A percentile compares a stretch with the other conserved stretches of the same genome.
These are phyloP conservation scores for Oreotragus oreotragus DNA, from an alignment of 2,113 vertebrate species.

Conservation along the genomic window DNA sequence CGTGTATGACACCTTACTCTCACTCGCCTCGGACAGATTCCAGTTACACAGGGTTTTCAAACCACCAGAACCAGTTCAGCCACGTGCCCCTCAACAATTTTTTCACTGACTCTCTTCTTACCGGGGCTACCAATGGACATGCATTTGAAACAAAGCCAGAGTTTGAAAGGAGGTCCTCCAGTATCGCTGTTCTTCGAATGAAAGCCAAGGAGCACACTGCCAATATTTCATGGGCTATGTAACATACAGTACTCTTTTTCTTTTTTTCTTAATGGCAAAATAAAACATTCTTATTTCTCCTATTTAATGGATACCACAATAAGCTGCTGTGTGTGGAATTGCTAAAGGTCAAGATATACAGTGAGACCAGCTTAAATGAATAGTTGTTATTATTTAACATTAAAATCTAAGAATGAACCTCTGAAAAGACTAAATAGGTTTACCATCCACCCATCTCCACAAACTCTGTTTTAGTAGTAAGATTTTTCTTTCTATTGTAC, in stretches of 20 bases:
- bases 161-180: conserved; percentile 96
- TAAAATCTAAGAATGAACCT: conserved; percentile 76
- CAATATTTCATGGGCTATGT: conserved; percentile 99
- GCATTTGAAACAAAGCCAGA: conserved; percentile 97
- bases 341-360: conserved; percentile 81
- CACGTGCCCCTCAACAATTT: conserved; percentile 97
- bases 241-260: conserved; percentile 77
- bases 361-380: conserved; percentile 79
- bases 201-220: conserved; percentile 98
- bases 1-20: conserved; percentile 94
- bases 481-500: conserved; percentile 75
- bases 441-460: conserved; percentile 72
- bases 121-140: conserved; percentile 87
- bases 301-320: conserved; percentile 85
- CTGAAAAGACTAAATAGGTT: conserved; percentile 75
- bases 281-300: conserved; percentile 77
- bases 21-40: conserved; percentile 93
- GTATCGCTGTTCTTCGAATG: conserved; percentile 98
- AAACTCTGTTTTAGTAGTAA: conserved; percentile 77
- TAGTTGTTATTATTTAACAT: conserved; percentile 83
- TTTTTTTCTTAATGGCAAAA: conserved; percentile 72
- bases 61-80: conserved; percentile 96
- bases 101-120: conserved; percentile 95
- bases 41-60: conserved; percentile 93
- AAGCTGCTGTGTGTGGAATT: conserved; percentile 82